Evolutionary conservation across 2,797 vertebrate genomes (phyloP).

Genomic region (Staurois parvus): DNA sequence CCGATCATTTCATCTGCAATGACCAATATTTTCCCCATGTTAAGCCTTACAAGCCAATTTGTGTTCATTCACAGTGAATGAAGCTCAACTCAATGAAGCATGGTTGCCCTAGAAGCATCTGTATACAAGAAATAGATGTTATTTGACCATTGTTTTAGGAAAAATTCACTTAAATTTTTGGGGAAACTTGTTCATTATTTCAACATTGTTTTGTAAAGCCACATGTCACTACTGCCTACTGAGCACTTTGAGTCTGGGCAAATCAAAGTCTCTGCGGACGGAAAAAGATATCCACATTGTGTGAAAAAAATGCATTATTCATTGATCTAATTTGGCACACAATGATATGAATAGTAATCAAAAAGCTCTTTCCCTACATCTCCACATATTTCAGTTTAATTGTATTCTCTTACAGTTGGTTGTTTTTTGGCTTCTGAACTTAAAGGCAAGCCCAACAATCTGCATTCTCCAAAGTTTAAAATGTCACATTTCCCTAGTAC

Average conservation of each 20-base stretch:
- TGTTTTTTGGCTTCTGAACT: conserved; percentile 58
- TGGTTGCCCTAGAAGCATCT: not conserved
- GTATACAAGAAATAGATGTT: not conserved
- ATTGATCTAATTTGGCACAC: conserved; percentile 58
- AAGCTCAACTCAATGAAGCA: not conserved
- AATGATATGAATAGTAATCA: conserved; percentile 55
- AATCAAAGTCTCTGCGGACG: conserved; percentile 42
- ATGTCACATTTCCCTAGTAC: conserved; percentile 37
- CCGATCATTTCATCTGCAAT: not conserved
- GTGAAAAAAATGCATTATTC: conserved; percentile 57
- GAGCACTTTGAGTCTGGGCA: conserved; percentile 17
- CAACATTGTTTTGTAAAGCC: conserved; percentile 5
- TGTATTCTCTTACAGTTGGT: conserved; percentile 53
- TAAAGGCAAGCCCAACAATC: conserved; percentile 47
- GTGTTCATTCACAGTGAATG: not conserved
- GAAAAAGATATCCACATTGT: conserved; percentile 39
- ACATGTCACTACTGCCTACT: conserved; percentile 21
- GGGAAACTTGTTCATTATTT: conserved; percentile 16
- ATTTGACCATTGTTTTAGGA: not conserved
- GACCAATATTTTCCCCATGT: not conserved
- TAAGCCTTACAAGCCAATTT: not conserved
- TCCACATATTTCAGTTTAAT: conserved; percentile 58
- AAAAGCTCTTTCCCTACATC: conserved; percentile 40
- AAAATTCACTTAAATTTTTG: conserved; percentile 8
- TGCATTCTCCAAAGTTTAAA: conserved; percentile 50